Percentiles rank a stretch among this genome's conserved stretches.
phyloP scores from a whole-genome alignment of 1,140 invertebrate genomes.

The Drosophila pandora region DNA sequence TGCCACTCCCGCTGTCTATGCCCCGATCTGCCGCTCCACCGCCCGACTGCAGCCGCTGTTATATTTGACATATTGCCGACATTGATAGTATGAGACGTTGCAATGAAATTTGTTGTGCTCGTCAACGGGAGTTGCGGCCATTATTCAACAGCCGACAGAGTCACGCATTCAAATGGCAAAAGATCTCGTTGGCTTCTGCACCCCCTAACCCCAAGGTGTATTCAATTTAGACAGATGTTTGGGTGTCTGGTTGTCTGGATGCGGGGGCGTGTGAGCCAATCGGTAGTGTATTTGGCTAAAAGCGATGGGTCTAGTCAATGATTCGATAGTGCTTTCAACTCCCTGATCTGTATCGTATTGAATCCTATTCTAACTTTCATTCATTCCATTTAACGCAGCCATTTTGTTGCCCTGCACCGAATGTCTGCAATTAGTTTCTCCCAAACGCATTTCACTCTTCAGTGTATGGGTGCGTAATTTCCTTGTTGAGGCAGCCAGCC shows the following conservation, averaged over 20 bases:
- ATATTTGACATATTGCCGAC: conserved; percentile 79
- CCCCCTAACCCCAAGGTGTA: conserved; percentile 3
- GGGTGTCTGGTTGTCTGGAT: no score
- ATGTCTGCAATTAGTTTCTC: conserved; percentile 60
- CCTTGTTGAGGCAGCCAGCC: conserved; percentile 65
- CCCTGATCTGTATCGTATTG: background rate
- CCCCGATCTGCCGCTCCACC: background rate
- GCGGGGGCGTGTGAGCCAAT: conserved; percentile 12
- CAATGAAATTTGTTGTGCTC: conserved; percentile 76
- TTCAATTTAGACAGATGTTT: conserved; percentile 26
- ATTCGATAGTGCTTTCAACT: background rate
- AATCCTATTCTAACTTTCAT: background rate
- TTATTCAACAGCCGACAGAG: conserved; percentile 55
- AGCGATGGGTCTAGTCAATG: background rate
- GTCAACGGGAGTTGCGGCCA: conserved; percentile 69
- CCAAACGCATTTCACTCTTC: conserved; percentile 54
- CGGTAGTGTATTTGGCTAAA: background rate
- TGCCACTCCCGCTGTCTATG: conserved; percentile 34
- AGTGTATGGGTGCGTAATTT: conserved; percentile 74
- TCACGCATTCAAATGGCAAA: conserved; percentile 40
- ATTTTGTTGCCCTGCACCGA: conserved; percentile 43
- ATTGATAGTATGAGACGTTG: conserved; percentile 77
- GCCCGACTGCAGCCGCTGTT: conserved; percentile 46
- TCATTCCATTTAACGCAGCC: conserved; percentile 11
- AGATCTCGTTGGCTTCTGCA: background rate